Percentiles rank a stretch among this genome's conserved stretches.
phyloP scores from a whole-genome alignment of 2,113 vertebrate species.

The Thamnophis sirtalis region DNA sequence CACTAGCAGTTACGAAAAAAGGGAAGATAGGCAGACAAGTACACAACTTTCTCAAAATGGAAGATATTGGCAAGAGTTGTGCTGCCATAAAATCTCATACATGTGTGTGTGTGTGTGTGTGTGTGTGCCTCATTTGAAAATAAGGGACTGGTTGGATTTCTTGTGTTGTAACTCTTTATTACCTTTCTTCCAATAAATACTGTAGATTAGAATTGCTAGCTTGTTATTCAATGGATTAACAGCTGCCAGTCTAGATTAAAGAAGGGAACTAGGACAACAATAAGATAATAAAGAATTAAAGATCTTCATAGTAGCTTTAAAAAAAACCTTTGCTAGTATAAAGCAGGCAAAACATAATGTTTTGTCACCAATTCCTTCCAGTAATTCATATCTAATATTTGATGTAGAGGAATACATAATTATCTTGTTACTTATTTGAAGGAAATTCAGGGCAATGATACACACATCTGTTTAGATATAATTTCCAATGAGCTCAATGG shows the following conservation, averaged over 20 bases:
- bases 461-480: not conserved
- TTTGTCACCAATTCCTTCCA: not conserved
- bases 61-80: not conserved
- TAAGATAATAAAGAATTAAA: not conserved
- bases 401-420: not conserved
- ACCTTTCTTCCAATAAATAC: not conserved
- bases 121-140: not conserved
- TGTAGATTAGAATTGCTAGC: not conserved
- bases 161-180: not conserved
- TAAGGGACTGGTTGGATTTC: not conserved
- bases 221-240: not conserved
- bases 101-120: not conserved
- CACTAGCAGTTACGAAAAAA: not conserved
- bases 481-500: not conserved
- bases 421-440: not conserved
- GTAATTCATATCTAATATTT: not conserved
- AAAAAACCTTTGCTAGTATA: not conserved
- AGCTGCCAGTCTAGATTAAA: not conserved
- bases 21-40: not conserved
- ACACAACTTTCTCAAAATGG: not conserved
- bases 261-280: not conserved
- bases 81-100: not conserved
- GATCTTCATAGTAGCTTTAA: not conserved
- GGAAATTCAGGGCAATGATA: not conserved
- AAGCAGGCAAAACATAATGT: not conserved